Percentiles rank a stretch among this genome's conserved stretches.
These are phyloP conservation scores for Argynnis bischoffii DNA, from an alignment of 2,888 invertebrate genomes.

Conservation along the genomic window DNA sequence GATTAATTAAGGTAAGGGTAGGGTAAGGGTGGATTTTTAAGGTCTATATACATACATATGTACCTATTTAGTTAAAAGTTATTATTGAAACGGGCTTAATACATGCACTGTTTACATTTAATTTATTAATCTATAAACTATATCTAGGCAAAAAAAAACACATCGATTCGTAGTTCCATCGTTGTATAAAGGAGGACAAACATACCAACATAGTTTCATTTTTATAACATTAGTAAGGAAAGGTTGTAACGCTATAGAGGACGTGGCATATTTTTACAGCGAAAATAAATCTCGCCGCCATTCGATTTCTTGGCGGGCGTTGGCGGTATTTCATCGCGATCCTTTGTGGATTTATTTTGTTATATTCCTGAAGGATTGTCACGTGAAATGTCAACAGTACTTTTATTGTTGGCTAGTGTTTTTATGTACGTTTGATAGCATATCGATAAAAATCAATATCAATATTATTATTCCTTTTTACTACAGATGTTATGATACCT, in stretches of 20 bases:
- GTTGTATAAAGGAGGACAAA: too few species aligned
- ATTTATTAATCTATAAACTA: too few species aligned
- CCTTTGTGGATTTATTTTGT: slow-evolving; percentile 16
- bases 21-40: too few species aligned
- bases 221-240: not conserved
- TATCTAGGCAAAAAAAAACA: too few species aligned
- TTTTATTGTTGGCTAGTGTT: not conserved
- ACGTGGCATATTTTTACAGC: slow-evolving; percentile 16
- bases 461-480: not conserved
- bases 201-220: too few species aligned
- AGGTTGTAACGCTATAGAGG: slow-evolving; percentile 1
- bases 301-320: slow-evolving; percentile 15
- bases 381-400: slow-evolving; percentile 13
- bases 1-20: too few species aligned
- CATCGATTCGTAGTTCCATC: too few species aligned
- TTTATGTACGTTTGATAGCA: not conserved
- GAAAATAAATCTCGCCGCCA: slow-evolving; percentile 6
- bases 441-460: not conserved
- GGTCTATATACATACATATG: too few species aligned
- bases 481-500: too few species aligned
- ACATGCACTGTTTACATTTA: too few species aligned
- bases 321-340: slow-evolving; percentile 13
- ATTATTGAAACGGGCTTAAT: too few species aligned
- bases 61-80: too few species aligned
- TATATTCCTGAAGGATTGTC: slow-evolving; percentile 16